phyloP scores from a whole-genome alignment of 2,888 invertebrate species.

The Hedya salicella region DNA sequence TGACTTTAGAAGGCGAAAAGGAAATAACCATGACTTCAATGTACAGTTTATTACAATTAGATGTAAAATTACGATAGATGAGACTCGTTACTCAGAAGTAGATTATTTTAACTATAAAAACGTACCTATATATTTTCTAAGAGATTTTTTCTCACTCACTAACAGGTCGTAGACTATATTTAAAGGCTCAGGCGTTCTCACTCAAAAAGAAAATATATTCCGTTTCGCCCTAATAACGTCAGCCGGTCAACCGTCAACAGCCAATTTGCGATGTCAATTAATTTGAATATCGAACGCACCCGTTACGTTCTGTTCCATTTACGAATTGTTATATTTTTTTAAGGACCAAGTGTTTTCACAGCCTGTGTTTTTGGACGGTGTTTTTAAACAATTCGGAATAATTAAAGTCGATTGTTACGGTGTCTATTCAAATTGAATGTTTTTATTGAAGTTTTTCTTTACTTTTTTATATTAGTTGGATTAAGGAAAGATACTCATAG shows the following conservation, averaged over 20 bases:
- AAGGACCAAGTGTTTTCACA: neutral
- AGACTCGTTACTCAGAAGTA: no score
- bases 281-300: constrained; percentile 52
- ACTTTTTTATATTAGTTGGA: neutral
- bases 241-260: constrained; percentile 48
- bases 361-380: constrained; percentile 4
- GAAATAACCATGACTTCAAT: no score
- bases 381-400: constrained; percentile 5
- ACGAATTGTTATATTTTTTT: constrained; percentile 10
- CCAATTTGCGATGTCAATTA: constrained; percentile 48
- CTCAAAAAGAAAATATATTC: constrained; percentile 44
- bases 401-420: neutral
- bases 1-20: no score
- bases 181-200: no score
- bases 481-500: no score
- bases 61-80: no score
- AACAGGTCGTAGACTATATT: no score
- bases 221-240: constrained; percentile 45
- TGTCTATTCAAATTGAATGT: neutral
- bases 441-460: neutral
- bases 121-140: no score
- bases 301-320: constrained; percentile 16
- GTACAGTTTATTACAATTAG: no score
- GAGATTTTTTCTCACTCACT: no score
- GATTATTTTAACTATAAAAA: no score